Evolutionary conservation across 2,113 vertebrate species (phyloP).

Genomic region (Sebastes schlegelii): DNA sequence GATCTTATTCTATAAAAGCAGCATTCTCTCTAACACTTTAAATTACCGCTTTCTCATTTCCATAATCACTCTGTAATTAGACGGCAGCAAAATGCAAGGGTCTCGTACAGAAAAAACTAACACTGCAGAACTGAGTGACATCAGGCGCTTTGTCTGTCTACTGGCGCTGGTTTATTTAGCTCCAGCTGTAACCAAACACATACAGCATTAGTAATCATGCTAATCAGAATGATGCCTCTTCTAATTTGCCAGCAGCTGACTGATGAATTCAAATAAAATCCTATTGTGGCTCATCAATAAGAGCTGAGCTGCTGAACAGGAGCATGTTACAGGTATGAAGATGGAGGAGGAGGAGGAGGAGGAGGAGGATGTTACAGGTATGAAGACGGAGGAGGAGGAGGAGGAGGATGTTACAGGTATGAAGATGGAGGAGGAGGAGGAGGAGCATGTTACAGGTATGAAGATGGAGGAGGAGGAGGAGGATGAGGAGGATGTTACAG

Average conservation of each 20-base stretch:
- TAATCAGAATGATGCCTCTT: constrained; percentile 27
- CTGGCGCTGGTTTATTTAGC: constrained; percentile 5
- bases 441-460: too few relatives aligned
- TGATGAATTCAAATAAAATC: constrained; percentile 39
- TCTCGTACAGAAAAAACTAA: constrained; percentile 10
- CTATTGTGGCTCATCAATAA: constrained; percentile 10
- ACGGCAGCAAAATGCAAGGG: constrained; percentile 11
- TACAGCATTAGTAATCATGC: constrained; percentile 20
- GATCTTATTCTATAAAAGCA: constrained; percentile 47
- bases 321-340: background rate
- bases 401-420: too few relatives aligned
- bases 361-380: too few relatives aligned
- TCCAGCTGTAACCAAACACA: constrained; percentile 32
- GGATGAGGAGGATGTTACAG: too few relatives aligned
- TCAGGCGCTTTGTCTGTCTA: background rate
- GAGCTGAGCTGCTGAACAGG: background rate
- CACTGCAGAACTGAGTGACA: constrained; percentile 4
- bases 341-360: background rate
- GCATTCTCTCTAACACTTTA: constrained; percentile 12
- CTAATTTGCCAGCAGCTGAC: constrained; percentile 15
- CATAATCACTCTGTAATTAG: constrained; percentile 62
- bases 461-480: too few relatives aligned
- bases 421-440: too few relatives aligned
- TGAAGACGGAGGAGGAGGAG: too few relatives aligned
- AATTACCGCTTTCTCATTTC: constrained; percentile 37